A percentile compares a stretch with the other conserved stretches of the same genome.
Conservation (phyloP, 1,140 invertebrate species). For the Tachypleus tridentatus region DNA sequence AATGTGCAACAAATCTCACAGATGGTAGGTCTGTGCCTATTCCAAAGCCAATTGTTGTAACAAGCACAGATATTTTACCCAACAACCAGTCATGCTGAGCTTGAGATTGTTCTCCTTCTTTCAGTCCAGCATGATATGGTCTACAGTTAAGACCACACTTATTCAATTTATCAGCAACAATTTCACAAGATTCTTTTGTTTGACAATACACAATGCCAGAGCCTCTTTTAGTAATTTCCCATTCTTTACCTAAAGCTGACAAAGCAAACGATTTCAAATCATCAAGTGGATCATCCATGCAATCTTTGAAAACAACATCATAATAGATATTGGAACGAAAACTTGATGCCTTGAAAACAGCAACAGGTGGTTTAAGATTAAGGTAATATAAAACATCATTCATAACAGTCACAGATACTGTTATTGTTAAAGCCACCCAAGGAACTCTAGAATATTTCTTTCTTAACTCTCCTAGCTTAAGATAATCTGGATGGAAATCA, state of each 20-base stretch:
- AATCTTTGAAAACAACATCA: conserved; percentile 64
- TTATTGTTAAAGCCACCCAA: conserved; percentile 90
- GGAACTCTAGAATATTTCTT: conserved; percentile 54
- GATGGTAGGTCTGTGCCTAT: conserved; percentile 61
- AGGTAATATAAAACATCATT: conserved; percentile 46
- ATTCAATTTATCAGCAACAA: conserved; percentile 45
- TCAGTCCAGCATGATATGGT: conserved; percentile 53
- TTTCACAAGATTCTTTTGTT: conserved; percentile 49
- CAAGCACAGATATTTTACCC: conserved; percentile 46
- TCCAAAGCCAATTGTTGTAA: conserved; percentile 55
- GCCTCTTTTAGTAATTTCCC: conserved; percentile 39
- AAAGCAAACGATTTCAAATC: conserved; percentile 54
- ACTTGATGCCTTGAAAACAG: conserved; percentile 46
- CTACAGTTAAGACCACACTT: conserved; percentile 42
- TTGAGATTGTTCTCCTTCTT: conserved; percentile 36
- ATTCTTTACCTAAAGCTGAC: conserved; percentile 29
- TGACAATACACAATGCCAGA: conserved; percentile 62
- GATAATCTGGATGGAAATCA: conserved; percentile 90
- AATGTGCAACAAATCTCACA: conserved; percentile 77
- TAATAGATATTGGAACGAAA: conserved; percentile 56
- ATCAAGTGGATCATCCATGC: conserved; percentile 57
- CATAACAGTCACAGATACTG: conserved; percentile 49
- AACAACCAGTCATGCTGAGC: conserved; percentile 53
- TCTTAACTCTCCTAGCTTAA: conserved; percentile 65
- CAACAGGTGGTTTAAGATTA: conserved; percentile 40